Percentiles rank a stretch among this genome's conserved stretches.
Evolutionary conservation across 2,797 vertebrate genomes (phyloP).

Genomic region (Mus minutoides): DNA sequence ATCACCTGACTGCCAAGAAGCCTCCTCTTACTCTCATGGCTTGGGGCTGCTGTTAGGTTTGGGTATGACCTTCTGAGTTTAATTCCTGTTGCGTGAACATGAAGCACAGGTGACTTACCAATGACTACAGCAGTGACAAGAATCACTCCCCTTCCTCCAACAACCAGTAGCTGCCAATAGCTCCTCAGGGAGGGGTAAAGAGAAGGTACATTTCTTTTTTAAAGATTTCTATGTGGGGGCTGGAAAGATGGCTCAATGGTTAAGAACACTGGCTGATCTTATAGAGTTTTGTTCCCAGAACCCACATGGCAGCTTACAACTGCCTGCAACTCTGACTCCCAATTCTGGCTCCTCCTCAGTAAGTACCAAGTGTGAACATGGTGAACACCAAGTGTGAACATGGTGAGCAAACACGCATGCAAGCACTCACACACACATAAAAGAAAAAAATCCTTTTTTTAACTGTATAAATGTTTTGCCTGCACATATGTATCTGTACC

Average conservation of each 20-base stretch:
- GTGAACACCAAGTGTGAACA: background rate
- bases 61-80: background rate
- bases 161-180: background rate
- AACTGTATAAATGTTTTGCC: background rate
- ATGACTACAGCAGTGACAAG: background rate
- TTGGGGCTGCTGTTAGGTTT: background rate
- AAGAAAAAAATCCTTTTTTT: background rate
- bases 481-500: background rate
- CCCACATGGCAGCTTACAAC: background rate
- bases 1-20: background rate
- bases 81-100: background rate
- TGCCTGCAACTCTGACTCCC: background rate
- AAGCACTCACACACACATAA: background rate
- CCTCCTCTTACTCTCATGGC: background rate
- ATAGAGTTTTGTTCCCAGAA: background rate
- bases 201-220: background rate
- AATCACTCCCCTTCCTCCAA: background rate
- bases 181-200: background rate
- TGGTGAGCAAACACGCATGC: background rate
- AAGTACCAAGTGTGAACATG: background rate
- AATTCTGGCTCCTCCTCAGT: background rate
- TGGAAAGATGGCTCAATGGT: background rate
- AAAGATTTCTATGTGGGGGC: background rate
- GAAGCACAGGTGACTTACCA: background rate
- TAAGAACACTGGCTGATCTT: background rate